A percentile compares a stretch with the other conserved stretches of the same genome.
Conservation (phyloP, 2,888 invertebrate species). For the Allolobophora icterica region DNA sequence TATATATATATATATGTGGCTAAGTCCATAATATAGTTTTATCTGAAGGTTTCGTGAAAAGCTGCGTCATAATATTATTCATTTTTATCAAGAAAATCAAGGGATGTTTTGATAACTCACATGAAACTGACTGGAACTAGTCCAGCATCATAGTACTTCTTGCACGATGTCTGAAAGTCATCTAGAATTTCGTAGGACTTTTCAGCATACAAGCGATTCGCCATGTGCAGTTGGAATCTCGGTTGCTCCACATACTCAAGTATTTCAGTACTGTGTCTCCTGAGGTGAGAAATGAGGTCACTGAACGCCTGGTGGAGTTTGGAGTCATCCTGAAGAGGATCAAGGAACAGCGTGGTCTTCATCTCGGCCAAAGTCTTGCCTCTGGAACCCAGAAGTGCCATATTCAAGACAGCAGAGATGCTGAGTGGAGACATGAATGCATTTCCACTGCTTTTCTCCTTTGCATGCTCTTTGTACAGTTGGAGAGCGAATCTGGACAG, state of each 20-base stretch:
- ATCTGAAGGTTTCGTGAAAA: too few relatives aligned
- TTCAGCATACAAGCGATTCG: constrained; percentile 56
- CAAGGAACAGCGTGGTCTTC: constrained; percentile 13
- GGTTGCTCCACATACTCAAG: background rate
- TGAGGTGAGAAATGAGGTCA: background rate
- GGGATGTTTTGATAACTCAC: background rate
- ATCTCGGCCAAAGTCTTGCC: constrained; percentile 30
- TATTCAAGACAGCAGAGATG: constrained; percentile 33
- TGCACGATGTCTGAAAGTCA: constrained; percentile 30
- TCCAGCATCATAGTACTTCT: constrained; percentile 33
- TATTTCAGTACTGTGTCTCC: background rate
- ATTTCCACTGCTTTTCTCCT: background rate
- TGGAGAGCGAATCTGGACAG: background rate
- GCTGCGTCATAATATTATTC: background rate
- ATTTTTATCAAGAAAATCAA: background rate
- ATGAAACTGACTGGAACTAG: constrained; percentile 35
- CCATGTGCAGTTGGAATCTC: constrained; percentile 53
- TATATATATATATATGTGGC: too few relatives aligned
- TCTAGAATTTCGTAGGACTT: constrained; percentile 37
- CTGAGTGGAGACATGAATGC: constrained; percentile 27
- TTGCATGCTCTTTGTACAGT: constrained; percentile 12
- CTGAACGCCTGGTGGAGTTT: constrained; percentile 24
- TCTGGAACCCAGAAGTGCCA: constrained; percentile 41
- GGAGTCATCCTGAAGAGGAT: background rate
- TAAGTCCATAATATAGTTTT: too few relatives aligned